Evolutionary conservation across 2,113 vertebrate species (phyloP), one percentile per base, ranked within the genome.

Genomic region (Phocoena phocoena): DNA sequence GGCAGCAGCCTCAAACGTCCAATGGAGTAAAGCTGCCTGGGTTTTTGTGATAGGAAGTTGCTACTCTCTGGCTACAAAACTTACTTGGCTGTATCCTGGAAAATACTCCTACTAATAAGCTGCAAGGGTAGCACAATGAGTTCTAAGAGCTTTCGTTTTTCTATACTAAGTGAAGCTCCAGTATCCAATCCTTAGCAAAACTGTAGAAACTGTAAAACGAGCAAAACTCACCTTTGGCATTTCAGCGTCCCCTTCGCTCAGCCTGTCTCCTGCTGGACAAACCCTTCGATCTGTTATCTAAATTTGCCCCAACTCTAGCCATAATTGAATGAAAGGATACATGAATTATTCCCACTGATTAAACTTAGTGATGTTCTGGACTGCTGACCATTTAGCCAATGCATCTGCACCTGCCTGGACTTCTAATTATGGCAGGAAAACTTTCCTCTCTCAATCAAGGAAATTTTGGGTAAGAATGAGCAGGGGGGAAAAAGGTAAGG

Each of bases 131-230:
- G 15, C 6, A 74, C 8, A 62, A 55, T 53, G 7, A 88, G 87
- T 85, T 94, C 80, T 83, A 80, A 67, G 96, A 94, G 47, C 76
- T 95, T 92, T 76, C 23, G 47, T 60, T 77, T 92, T 90, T 89
- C 82, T 76, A 53, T 20, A 18, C n/a, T 73, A 97, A 93, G 9
- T 82, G 73, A 97, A 76, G 44, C 38, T 87, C 26, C 36, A 90
- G 58, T 47, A 65, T 63, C 33, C 17, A 71, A 44, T 84, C 76
- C 53, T 80, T 68, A 47, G 50, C 65, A 94, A 95, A 77, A 87
- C 9, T 38, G 23, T 26, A 55, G 11, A 88, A 47, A 90, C 12
- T 6, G 8, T 38, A 38, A 94, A 83, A 50, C 20, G 33, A 88
- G 44, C 38, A 55, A 94, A 80, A 58, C 91, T 83, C 31, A 77